Base-by-base conservation (phyloP, 2,888 invertebrate species). In the Leucophora obtusa region DNA sequence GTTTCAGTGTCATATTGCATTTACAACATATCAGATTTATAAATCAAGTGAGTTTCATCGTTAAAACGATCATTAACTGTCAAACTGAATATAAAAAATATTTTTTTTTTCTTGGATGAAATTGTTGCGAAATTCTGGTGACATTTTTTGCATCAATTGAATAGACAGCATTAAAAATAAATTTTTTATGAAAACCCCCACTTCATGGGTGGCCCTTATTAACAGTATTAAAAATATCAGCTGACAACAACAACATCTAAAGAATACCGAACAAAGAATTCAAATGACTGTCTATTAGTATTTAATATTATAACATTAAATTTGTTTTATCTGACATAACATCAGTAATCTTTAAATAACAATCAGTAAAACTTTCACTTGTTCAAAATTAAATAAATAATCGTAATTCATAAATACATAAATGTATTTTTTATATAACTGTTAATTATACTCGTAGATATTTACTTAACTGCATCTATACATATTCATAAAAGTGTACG, bases 331-430 rank as follows among this genome's bases (percentile, higher is more conserved):
- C 18, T 15, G 21, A 35, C 33, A 72, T 47, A 43, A 56, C 28
- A 33, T 15, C 17, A 62, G 56, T 74, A 60, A 60, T 66, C 66
- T 74, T 28, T 21, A 28, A 28, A 53, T 28, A 53, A 53, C 11
- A 66, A 51, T 63, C 50, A 15, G 17, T 33, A 17, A 66, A 74
- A 74, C 74, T 74, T 74, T 74, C 74, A 74, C 74, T 74, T 68
- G 63, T 50, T 38, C 11, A 21, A 68, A 53, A 53, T 66, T 66
- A 74, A 59, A 65, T 50, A 51, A 38, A 53, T 43, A 17, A 47
- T 33, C 54, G 33, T 56, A n/a, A 56, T 17, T 72, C 28, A 72
- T 56, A 63, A 63, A 56, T 56, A 15, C 17, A 59, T 54, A 59
- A 72, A 56, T 62, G 38, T 14, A 38, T 28, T 6, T 28, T 28